Conservation (phyloP, 2,888 invertebrate genomes). For the Pedicia rivosa region DNA sequence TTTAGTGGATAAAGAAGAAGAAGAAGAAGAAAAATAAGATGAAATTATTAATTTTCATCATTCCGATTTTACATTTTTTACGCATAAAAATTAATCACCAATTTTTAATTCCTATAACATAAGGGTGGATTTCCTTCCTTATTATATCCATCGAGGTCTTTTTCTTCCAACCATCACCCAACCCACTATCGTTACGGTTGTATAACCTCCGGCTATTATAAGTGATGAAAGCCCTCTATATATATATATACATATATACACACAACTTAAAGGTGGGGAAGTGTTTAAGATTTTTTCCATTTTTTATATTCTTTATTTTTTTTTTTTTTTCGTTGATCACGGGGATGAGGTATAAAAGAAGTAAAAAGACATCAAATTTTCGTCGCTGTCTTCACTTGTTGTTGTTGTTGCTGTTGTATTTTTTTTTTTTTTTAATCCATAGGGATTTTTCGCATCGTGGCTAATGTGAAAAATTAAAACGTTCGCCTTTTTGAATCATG, state of each 20-base stretch:
- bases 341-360: too few species aligned
- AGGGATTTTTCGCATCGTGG: conserved; percentile 6
- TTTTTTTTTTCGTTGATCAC: neutral
- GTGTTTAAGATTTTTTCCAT: neutral
- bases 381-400: neutral
- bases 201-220: neutral
- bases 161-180: too few species aligned
- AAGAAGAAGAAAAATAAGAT: too few species aligned
- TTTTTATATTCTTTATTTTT: neutral
- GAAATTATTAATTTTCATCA: too few species aligned
- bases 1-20: too few species aligned
- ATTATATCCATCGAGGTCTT: too few species aligned
- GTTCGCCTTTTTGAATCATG: neutral
- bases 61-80: neutral
- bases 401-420: neutral
- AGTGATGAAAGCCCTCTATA: neutral
- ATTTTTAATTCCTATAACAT: neutral
- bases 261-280: neutral
- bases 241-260: too few species aligned
- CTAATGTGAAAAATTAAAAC: conserved; percentile 7
- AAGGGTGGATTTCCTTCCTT: too few species aligned
- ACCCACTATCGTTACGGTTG: too few species aligned
- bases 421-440: neutral
- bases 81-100: conserved; percentile 1
- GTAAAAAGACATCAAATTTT: neutral